Conservation (phyloP, 2,888 invertebrate species). For the Podotricha telesiphe region DNA sequence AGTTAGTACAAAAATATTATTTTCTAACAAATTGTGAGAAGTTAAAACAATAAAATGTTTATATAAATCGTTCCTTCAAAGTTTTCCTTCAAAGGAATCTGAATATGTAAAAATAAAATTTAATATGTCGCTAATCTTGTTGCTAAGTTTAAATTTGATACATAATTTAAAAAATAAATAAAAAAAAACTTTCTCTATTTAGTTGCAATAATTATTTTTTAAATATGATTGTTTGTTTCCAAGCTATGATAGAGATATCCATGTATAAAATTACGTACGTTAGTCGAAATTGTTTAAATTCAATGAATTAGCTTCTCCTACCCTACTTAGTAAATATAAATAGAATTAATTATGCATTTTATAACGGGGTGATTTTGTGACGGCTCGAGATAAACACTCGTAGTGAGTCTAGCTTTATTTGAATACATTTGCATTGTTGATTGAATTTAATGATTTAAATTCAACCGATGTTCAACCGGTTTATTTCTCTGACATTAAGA, state of each 20-base stretch:
- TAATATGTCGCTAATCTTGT: too few species aligned
- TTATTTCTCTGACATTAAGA: slow-evolving; percentile 43
- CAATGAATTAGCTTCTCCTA: slow-evolving; percentile 3
- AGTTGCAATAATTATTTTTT: too few species aligned
- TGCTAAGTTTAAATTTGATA: too few species aligned
- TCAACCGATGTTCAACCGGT: slow-evolving; percentile 53
- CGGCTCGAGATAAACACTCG: slow-evolving; percentile 26
- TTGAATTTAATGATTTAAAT: slow-evolving; percentile 49
- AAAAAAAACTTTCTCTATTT: too few species aligned
- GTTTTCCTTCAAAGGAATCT: too few species aligned
- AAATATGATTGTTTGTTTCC: too few species aligned
- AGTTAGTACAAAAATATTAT: slow-evolving; percentile 1
- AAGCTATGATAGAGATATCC: too few species aligned
- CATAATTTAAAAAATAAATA: too few species aligned
- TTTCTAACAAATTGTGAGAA: slow-evolving; percentile 5
- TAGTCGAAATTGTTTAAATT: neutral
- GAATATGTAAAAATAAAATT: too few species aligned
- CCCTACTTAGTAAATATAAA: slow-evolving; percentile 15
- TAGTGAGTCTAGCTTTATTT: slow-evolving; percentile 32
- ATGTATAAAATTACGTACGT: too few species aligned
- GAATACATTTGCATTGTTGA: slow-evolving; percentile 62
- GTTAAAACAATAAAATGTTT: too few species aligned
- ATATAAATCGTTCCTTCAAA: too few species aligned
- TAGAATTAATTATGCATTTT: slow-evolving; percentile 23
- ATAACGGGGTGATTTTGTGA: slow-evolving; percentile 25